Conservation (phyloP, 2,797 vertebrate genomes). For the Lacerta agilis region DNA sequence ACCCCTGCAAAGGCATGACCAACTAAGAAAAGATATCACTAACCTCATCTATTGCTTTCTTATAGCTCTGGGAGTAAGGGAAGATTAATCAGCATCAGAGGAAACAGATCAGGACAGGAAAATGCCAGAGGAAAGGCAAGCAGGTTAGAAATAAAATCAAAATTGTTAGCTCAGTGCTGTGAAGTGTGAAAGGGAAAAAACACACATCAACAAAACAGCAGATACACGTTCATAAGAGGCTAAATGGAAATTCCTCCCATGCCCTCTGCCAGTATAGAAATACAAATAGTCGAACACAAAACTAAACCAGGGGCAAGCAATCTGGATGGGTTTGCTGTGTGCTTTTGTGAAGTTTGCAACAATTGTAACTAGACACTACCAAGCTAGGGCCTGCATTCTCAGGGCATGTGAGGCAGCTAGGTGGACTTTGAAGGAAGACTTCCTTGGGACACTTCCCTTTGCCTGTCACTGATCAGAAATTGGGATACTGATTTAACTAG, state of each 20-base stretch:
- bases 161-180: constrained; percentile 75
- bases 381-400: background rate
- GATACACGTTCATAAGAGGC: constrained; percentile 60
- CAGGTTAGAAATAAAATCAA: constrained; percentile 80
- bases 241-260: constrained; percentile 37
- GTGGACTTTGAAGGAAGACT: background rate
- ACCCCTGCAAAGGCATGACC: constrained; percentile 70
- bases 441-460: background rate
- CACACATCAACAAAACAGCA: constrained; percentile 69
- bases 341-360: constrained; percentile 20
- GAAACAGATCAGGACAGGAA: constrained; percentile 80
- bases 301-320: constrained; percentile 56
- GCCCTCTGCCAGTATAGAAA: constrained; percentile 50
- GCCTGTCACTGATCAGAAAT: background rate
- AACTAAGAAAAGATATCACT: constrained; percentile 83
- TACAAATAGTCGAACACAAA: constrained; percentile 41
- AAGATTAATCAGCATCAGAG: constrained; percentile 81
- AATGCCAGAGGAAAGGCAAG: constrained; percentile 79
- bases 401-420: background rate
- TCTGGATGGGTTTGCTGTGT: constrained; percentile 56
- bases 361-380: constrained; percentile 11
- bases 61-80: constrained; percentile 92
- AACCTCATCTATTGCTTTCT: constrained; percentile 97
- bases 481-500: background rate
- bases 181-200: constrained; percentile 63